phyloP scores from a whole-genome alignment of 2,888 invertebrate species.

The Apotomis betuletana region DNA sequence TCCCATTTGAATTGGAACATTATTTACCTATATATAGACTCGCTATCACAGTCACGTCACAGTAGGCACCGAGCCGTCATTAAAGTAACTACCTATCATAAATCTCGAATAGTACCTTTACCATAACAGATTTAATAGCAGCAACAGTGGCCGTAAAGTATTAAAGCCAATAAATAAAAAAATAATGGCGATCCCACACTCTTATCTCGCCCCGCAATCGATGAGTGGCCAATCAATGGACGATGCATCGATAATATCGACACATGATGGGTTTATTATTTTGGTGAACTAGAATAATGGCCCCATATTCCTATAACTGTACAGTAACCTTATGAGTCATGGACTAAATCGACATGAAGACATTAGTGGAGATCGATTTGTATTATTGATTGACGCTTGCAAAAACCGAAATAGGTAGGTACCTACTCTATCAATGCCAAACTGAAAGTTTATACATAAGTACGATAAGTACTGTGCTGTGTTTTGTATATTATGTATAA shows the following conservation, averaged over 20 bases:
- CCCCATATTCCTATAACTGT: slow-evolving; percentile 41
- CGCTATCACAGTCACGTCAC: too few relatives aligned
- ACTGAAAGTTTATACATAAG: not conserved
- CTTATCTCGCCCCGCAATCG: slow-evolving; percentile 9
- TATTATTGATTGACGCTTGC: slow-evolving; percentile 9
- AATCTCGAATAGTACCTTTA: not conserved
- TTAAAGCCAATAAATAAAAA: slow-evolving; percentile 5
- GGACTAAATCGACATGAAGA: slow-evolving; percentile 9
- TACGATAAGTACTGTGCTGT: too few relatives aligned
- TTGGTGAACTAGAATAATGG: slow-evolving; percentile 41
- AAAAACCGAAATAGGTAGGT: not conserved
- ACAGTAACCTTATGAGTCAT: slow-evolving; percentile 35
- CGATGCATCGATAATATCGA: slow-evolving; percentile 16
- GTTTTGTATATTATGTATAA: too few relatives aligned
- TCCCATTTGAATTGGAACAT: not conserved
- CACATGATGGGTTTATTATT: slow-evolving; percentile 37
- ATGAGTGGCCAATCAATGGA: slow-evolving; percentile 19
- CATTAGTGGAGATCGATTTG: slow-evolving; percentile 17
- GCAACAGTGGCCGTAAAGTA: not conserved
- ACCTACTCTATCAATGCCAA: not conserved
- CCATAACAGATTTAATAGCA: slow-evolving; percentile 1
- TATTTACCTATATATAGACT: not conserved
- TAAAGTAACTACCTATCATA: not conserved
- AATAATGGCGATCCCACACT: slow-evolving; percentile 14
- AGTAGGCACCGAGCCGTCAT: not conserved